A percentile compares a stretch with the other conserved stretches of the same genome.
Evolutionary conservation across 2,113 vertebrate genomes (phyloP).

Genomic region (Myrmecobius fasciatus): DNA sequence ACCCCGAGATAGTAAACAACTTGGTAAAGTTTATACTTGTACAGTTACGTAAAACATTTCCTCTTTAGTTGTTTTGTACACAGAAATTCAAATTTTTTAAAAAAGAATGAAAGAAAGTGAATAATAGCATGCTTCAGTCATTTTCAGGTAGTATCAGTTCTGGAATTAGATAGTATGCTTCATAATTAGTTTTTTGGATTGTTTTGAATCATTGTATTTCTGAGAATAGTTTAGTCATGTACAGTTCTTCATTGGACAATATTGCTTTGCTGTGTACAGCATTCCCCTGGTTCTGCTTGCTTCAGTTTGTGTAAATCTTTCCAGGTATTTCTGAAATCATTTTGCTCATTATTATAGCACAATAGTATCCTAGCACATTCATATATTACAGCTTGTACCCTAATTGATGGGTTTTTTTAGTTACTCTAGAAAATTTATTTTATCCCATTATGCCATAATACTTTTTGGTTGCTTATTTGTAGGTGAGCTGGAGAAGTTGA

Average conservation of each 20-base stretch:
- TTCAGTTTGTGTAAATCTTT: background rate
- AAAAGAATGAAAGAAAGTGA: background rate
- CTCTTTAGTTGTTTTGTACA: background rate
- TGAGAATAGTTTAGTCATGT: background rate
- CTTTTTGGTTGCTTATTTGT: conserved; percentile 59
- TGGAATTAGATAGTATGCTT: background rate
- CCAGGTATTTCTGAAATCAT: background rate
- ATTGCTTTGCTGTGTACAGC: background rate
- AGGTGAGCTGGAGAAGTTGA: conserved; percentile 92
- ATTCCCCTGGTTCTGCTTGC: background rate
- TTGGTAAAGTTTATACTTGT: background rate
- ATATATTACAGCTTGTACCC: background rate
- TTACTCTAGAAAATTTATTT: conserved; percentile 22
- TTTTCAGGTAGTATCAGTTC: too few relatives aligned
- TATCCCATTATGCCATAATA: conserved; percentile 50
- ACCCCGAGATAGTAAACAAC: background rate
- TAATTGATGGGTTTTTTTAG: background rate
- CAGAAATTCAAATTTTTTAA: background rate
- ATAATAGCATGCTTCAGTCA: background rate
- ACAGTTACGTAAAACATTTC: background rate
- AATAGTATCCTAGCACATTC: background rate
- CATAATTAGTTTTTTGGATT: background rate
- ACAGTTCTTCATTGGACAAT: background rate
- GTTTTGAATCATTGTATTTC: background rate
- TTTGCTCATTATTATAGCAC: background rate